Percentiles rank a stretch among this genome's conserved stretches.
phyloP scores from a whole-genome alignment of 2,797 vertebrate species.

The Enteromius anoplus region DNA sequence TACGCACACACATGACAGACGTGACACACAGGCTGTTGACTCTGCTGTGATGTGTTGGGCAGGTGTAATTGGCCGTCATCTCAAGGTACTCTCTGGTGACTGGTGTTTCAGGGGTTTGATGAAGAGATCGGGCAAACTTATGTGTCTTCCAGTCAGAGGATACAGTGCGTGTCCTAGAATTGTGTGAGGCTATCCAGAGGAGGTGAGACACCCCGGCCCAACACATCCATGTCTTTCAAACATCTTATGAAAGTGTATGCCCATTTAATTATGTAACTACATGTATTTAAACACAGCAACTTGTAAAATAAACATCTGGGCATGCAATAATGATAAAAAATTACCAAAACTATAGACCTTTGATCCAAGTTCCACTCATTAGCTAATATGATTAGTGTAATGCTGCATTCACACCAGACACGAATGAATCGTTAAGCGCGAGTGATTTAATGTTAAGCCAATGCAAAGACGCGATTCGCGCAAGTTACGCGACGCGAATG shows the following conservation, averaged over 20 bases:
- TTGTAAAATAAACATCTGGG: neutral
- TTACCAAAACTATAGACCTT: neutral
- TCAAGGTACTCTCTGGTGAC: neutral
- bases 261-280: neutral
- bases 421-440: too few species aligned
- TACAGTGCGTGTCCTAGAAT: neutral
- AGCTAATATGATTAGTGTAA: neutral
- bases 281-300: neutral
- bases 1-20: constrained; percentile 2
- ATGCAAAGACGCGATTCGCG: too few species aligned
- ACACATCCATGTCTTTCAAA: neutral
- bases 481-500: too few species aligned
- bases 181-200: constrained; percentile 7
- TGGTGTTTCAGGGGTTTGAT: constrained; percentile 19
- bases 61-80: constrained; percentile 43
- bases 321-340: neutral
- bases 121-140: neutral
- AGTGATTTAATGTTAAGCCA: too few species aligned
- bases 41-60: constrained; percentile 13
- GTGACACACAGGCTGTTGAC: constrained; percentile 29
- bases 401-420: too few species aligned
- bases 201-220: neutral
- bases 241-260: neutral
- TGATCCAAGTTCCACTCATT: neutral
- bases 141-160: constrained; percentile 23